Conservation (phyloP, 2,113 vertebrate species). For the Periophthalmodon schlosseri region DNA sequence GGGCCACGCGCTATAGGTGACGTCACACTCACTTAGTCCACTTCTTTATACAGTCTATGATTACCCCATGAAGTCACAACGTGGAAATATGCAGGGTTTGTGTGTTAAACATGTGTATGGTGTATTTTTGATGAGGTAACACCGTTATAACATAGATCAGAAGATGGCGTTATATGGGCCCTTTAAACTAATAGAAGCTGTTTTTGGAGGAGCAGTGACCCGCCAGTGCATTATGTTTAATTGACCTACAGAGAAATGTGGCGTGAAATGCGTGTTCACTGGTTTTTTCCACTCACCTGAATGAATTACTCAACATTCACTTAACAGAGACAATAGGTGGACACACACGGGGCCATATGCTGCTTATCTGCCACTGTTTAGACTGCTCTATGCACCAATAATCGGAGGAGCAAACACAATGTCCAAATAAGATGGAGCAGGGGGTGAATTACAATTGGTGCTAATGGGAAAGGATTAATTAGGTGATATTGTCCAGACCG, state of each 20-base stretch:
- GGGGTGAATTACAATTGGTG: neutral
- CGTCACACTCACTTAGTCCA: no score
- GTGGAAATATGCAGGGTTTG: no score
- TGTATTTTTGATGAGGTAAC: no score
- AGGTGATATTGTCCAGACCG: neutral
- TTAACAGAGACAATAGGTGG: slow-evolving; percentile 35
- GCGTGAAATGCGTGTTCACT: slow-evolving; percentile 74
- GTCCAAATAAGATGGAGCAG: neutral
- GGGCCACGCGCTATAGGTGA: no score
- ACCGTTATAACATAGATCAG: no score
- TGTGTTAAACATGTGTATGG: no score
- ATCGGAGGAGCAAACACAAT: slow-evolving; percentile 14
- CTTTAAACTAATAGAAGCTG: slow-evolving; percentile 54
- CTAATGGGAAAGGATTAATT: slow-evolving; percentile 5
- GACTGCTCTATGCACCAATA: slow-evolving; percentile 15
- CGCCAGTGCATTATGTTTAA: slow-evolving; percentile 72
- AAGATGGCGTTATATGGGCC: slow-evolving; percentile 48
- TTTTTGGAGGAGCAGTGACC: slow-evolving; percentile 60
- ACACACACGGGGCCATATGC: slow-evolving; percentile 64
- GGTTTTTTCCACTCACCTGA: slow-evolving; percentile 67
- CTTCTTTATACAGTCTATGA: no score
- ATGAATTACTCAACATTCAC: slow-evolving; percentile 74
- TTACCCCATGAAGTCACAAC: no score
- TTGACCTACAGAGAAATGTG: slow-evolving; percentile 77
- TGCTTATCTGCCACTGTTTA: slow-evolving; percentile 34